Conservation (phyloP, 1,140 invertebrate species). For the Amphibalanus amphitrite region DNA sequence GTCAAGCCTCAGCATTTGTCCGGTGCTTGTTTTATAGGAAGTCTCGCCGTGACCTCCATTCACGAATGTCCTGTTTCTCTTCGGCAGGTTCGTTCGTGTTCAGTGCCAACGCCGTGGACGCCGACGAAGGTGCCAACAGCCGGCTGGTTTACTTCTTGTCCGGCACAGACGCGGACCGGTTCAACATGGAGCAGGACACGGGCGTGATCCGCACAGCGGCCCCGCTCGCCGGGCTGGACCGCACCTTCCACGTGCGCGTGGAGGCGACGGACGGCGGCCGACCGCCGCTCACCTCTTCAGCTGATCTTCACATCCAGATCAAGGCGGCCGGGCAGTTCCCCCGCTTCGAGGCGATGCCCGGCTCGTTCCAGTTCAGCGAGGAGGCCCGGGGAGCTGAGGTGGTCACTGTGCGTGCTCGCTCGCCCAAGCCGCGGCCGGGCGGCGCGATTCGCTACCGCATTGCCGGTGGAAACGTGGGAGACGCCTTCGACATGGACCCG, state of each 20-base stretch:
- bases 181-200: slow-evolving; percentile 52
- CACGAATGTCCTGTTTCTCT: background rate
- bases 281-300: slow-evolving; percentile 28
- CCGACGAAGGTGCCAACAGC: slow-evolving; percentile 59
- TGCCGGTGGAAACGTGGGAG: slow-evolving; percentile 75
- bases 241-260: slow-evolving; percentile 26
- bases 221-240: slow-evolving; percentile 22
- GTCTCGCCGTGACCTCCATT: no score
- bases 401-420: slow-evolving; percentile 26
- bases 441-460: slow-evolving; percentile 55
- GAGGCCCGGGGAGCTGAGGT: slow-evolving; percentile 36
- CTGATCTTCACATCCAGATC: slow-evolving; percentile 39
- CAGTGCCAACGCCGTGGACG: slow-evolving; percentile 61
- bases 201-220: slow-evolving; percentile 51
- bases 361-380: slow-evolving; percentile 58
- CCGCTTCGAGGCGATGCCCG: slow-evolving; percentile 33
- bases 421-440: slow-evolving; percentile 45
- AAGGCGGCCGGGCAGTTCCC: slow-evolving; percentile 30
- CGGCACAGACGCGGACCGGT: slow-evolving; percentile 55
- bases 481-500: slow-evolving; percentile 60
- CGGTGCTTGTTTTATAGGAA: no score
- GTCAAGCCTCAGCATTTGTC: no score
- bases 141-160: slow-evolving; percentile 55
- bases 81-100: slow-evolving; percentile 52
- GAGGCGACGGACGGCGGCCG: slow-evolving; percentile 30